phyloP scores from a whole-genome alignment of 37 sponge, comb jelly and placozoan genomes.

The Eunapius fragilis region DNA sequence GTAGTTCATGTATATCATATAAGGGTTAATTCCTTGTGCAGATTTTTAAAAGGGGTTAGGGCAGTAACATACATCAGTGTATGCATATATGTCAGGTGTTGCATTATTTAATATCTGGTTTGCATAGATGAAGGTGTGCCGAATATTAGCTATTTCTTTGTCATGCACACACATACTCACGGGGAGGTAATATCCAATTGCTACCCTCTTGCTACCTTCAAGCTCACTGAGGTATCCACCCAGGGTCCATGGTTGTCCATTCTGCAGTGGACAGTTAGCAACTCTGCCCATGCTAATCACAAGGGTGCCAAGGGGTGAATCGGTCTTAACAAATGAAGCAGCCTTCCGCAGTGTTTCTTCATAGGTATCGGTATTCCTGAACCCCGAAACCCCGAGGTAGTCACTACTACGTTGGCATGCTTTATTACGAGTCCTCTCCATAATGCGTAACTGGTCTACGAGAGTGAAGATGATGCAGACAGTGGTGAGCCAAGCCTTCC shows the following conservation, averaged over 20 bases:
- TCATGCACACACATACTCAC: background rate
- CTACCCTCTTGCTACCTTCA: background rate
- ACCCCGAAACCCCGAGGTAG: background rate
- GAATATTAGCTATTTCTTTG: too few species aligned
- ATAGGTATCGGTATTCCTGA: background rate
- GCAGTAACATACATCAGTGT: too few species aligned
- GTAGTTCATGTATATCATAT: too few species aligned
- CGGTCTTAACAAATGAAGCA: background rate
- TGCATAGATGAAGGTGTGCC: too few species aligned
- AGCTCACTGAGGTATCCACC: background rate
- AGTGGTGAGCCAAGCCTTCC: too few species aligned
- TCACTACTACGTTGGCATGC: background rate
- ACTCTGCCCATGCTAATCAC: background rate
- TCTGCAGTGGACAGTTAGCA: background rate
- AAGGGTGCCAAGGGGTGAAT: background rate
- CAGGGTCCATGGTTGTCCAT: background rate
- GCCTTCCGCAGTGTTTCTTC: background rate
- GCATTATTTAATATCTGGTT: too few species aligned
- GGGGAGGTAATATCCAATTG: background rate
- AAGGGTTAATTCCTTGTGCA: too few species aligned
- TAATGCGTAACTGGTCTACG: too few species aligned
- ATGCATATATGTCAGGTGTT: too few species aligned
- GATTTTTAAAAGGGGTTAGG: too few species aligned
- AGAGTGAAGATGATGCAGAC: too few species aligned
- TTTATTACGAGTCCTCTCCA: background rate